Base-by-base conservation (phyloP, 1,140 invertebrate genomes). In the Diuraphis noxia region DNA sequence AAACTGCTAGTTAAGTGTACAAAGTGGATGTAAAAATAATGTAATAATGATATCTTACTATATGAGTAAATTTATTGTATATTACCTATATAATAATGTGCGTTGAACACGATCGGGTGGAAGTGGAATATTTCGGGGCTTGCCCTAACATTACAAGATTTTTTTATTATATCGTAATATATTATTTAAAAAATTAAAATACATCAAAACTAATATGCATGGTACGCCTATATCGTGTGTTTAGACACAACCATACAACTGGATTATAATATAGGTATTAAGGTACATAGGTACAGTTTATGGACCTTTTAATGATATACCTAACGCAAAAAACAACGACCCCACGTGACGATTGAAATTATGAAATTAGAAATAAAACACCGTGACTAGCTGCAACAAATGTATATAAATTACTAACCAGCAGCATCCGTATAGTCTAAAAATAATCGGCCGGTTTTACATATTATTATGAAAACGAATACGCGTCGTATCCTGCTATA, bases 381-480 rank as follows among this genome's bases (percentile, higher is more conserved):
- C 17, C 9, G 17, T 34, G 19, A 8, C 21, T 41, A 82, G 30
- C 23, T 8, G 40, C 41, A 34, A 84, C 17, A 19, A n/a, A 43
- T 81, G 23, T 23, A 25, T 38, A 84, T 84, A 43, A n/a, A 82
- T 41, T 30, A 41, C 41, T 82, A 9, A 41, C 40, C 13, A 30
- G 25, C 25, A 19, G 40, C 40, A 38, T 41, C 81, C 19, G 41
- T 7, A n/a, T n/a, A 46, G 25, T 43, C 41, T 43, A 41, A 84
- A 84, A 84, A 84, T 84, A 84, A 84, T 84, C 82, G 25, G 19
- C 82, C 82, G 82, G 82, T 84, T 84, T 84, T 84, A 43, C 41
- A 43, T 46, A 79, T 36, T 21, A 49, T 21, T 21, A 79, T 7
- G n/a, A 84, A 84, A 21, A 19, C 41, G 30, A 46, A n/a, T 34